Percentiles rank a stretch among this genome's conserved stretches.
Evolutionary conservation across 2,113 vertebrate species (phyloP).

Genomic region (Scatophagus argus): DNA sequence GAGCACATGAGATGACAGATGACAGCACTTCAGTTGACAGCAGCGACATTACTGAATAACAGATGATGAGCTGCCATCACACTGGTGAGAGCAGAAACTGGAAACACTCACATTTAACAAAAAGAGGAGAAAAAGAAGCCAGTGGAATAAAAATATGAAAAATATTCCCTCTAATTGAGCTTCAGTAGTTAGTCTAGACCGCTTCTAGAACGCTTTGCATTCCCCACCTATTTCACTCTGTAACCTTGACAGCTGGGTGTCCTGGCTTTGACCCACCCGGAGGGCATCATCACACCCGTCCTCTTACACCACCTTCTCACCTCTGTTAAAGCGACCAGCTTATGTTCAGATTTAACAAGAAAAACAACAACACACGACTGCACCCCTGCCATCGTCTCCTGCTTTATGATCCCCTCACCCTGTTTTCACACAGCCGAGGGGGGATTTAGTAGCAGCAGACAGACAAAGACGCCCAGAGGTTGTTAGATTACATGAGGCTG

Average conservation of each 20-base stretch:
- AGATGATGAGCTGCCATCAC: neutral
- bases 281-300: conserved; percentile 18
- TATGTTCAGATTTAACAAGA: conserved; percentile 22
- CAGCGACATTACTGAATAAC: neutral
- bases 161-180: no score
- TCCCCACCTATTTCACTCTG: conserved; percentile 1
- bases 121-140: neutral
- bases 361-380: neutral
- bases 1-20: neutral
- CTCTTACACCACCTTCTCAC: conserved; percentile 14
- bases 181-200: neutral
- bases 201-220: neutral
- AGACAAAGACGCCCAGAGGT: conserved; percentile 28
- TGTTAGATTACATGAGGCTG: conserved; percentile 29
- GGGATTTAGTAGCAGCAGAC: neutral
- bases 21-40: neutral
- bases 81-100: neutral
- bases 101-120: neutral
- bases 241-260: conserved; percentile 2
- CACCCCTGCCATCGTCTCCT: neutral
- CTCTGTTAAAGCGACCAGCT: conserved; percentile 2
- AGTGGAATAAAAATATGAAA: neutral
- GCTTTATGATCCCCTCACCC: neutral
- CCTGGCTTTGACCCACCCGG: conserved; percentile 6
- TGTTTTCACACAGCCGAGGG: neutral